A percentile compares a stretch with the other conserved stretches of the same genome.
These are phyloP conservation scores for Corapipo altera DNA, from an alignment of 2,113 vertebrate species.

Conservation along the genomic window DNA sequence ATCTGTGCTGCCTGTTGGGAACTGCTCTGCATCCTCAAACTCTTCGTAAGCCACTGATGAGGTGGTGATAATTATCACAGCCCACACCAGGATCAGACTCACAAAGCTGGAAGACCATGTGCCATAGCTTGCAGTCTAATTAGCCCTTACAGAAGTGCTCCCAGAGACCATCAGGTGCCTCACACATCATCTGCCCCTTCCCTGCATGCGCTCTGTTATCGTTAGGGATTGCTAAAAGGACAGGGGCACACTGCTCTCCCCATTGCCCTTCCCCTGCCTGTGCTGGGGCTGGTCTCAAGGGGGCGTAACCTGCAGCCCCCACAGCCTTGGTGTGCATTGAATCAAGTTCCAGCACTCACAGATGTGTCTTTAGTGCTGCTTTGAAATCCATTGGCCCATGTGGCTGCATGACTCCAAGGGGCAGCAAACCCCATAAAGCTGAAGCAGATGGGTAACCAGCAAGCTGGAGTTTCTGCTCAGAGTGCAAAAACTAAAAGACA, in stretches of 20 bases:
- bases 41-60: neutral
- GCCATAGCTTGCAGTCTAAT: neutral
- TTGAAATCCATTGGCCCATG: neutral
- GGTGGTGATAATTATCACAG: neutral
- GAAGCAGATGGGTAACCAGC: neutral
- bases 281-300: neutral
- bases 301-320: neutral
- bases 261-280: neutral
- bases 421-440: neutral
- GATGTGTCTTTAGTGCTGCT: neutral
- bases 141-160: neutral
- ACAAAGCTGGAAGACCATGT: neutral
- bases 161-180: neutral
- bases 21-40: neutral
- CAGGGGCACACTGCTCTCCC: accelerated
- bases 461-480: neutral
- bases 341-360: accelerated
- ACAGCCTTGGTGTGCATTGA: neutral
- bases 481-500: neutral
- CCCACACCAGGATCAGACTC: neutral
- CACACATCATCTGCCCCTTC: neutral
- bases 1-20: neutral
- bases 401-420: neutral
- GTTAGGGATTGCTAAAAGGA: neutral
- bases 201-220: neutral